A percentile compares a stretch with the other conserved stretches of the same genome.
Evolutionary conservation across 2,888 invertebrate species (phyloP).

Genomic region (Psococerastis gibbosa): DNA sequence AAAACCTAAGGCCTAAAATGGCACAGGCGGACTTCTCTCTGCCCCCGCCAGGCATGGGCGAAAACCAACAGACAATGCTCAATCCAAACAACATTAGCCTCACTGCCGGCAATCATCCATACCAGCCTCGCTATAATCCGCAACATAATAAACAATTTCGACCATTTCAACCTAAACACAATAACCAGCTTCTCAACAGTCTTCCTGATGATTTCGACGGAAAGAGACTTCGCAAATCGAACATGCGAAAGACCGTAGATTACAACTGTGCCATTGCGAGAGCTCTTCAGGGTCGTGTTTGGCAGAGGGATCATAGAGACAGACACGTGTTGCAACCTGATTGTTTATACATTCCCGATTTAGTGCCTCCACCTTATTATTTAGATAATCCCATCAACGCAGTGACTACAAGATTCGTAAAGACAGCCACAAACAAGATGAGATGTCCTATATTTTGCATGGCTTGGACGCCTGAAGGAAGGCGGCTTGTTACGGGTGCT

Average conservation of each 20-base stretch:
- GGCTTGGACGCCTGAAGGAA: conserved; percentile 98
- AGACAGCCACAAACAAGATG: conserved; percentile 99
- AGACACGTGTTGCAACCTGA: conserved; percentile 83
- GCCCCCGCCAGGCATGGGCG: neutral
- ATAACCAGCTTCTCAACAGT: conserved; percentile 6
- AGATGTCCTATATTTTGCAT: conserved; percentile 97
- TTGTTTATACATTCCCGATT: conserved; percentile 80
- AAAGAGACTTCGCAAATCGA: conserved; percentile 84
- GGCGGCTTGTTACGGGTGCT: conserved; percentile 92
- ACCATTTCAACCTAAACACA: conserved; percentile 1
- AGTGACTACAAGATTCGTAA: conserved; percentile 85
- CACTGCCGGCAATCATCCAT: neutral
- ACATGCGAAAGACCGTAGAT: conserved; percentile 95
- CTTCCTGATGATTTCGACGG: conserved; percentile 63
- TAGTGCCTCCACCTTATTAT: conserved; percentile 86
- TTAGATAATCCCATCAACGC: conserved; percentile 93
- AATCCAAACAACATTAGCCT: neutral
- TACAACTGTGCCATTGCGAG: conserved; percentile 90
- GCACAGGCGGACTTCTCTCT: neutral
- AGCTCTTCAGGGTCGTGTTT: conserved; percentile 81
- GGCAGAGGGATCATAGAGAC: conserved; percentile 88
- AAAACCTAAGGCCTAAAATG: too few species aligned
- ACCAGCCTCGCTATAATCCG: neutral
- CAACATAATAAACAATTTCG: too few species aligned
- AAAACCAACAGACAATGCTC: neutral